Evolutionary conservation across 37 sponge, comb jelly and placozoan species (phyloP), one percentile per base, ranked within the genome.

Genomic region (Diacarnus erythraeanus): DNA sequence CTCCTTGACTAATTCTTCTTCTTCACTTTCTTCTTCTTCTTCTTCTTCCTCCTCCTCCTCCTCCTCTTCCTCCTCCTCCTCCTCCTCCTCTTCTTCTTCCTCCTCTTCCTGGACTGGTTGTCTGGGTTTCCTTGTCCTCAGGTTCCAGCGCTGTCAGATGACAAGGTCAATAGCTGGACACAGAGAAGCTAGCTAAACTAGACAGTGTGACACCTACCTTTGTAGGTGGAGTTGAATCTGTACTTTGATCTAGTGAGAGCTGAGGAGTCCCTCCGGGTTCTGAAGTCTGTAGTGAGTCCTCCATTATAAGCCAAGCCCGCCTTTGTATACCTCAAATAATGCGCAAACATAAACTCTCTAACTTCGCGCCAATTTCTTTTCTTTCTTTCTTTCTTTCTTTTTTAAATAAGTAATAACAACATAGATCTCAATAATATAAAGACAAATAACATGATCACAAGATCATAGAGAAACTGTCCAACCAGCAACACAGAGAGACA

Each of bases 1-100:
- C 66, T 42, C 38, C 71, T 71, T 42, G 38, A 42, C 71, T 42
- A 71, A 26, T 42, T 71, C 71, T 40, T 71, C 71, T 40, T 71
- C 71, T 31, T 59, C 60, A 4, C 4, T 27, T 59, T 65, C 66
- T 31, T 65, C 66, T 12, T 25, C 34, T 12, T 65, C 66, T 31
- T 65, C 66, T 3, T 65, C 66, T 3, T 31, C 34, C 15, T 31
- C 34, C 31, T 31, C 35, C 66, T 65, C 66, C 9, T 31, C 66
- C 27, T 65, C 66, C 2, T 65, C 66, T 6, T 31, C 66, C 23
- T 71, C 71, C 6, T 71, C 71, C 42, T 71, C 71, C 22, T 71
- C 71, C 4, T 71, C 43, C 21, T 71, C 71, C 2, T 71, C 71
- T 35, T 71, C 71, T 23, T 37, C 43, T 4, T 2, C n/a, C 27